Evolutionary conservation across 1,140 invertebrate genomes (phyloP).

Genomic region (Dendrolimus punctatus): DNA sequence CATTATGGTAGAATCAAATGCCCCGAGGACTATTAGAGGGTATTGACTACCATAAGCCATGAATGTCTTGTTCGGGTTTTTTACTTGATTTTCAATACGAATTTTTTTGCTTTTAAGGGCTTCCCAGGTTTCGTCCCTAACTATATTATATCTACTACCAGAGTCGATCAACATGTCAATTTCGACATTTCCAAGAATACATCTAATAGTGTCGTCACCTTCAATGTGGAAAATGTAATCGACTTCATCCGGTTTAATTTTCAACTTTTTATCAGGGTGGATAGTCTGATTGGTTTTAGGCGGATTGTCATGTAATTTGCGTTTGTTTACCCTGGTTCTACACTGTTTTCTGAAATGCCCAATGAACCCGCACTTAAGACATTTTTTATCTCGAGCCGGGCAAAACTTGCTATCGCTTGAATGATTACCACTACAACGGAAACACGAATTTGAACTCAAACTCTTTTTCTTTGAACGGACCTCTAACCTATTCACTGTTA

Average conservation of each 20-base stretch:
- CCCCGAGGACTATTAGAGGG: slow-evolving; percentile 13
- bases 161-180: slow-evolving; percentile 23
- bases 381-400: slow-evolving; percentile 19
- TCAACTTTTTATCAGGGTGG: background rate
- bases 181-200: slow-evolving; percentile 9
- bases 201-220: slow-evolving; percentile 13
- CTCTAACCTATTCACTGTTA: background rate
- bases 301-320: slow-evolving; percentile 2
- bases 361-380: slow-evolving; percentile 15
- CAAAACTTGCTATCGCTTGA: slow-evolving; percentile 4
- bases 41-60: slow-evolving; percentile 15
- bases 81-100: slow-evolving; percentile 18
- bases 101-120: slow-evolving; percentile 12
- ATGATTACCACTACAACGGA: slow-evolving; percentile 6
- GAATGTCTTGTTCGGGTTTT: slow-evolving; percentile 12
- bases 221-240: slow-evolving; percentile 23
- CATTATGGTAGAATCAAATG: slow-evolving; percentile 16
- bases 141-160: slow-evolving; percentile 22
- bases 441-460: background rate
- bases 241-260: slow-evolving; percentile 8
- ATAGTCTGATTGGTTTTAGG: background rate
- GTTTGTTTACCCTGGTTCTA: slow-evolving; percentile 5
- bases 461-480: background rate
- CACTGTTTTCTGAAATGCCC: slow-evolving; percentile 19
- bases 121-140: slow-evolving; percentile 23